phyloP scores from a whole-genome alignment of 2,888 invertebrate species.

The Phlogophora meticulosa region DNA sequence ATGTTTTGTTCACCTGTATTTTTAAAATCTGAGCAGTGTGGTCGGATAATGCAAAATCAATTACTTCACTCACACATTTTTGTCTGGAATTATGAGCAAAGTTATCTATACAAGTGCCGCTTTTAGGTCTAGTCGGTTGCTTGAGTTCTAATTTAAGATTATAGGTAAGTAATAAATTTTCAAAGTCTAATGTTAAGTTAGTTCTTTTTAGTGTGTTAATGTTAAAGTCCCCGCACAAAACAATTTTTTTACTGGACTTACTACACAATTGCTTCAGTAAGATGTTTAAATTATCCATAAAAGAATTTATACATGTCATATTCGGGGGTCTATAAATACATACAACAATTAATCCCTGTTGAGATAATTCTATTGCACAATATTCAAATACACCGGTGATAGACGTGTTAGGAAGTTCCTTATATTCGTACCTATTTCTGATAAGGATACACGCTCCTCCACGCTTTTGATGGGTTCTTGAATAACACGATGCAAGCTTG shows the following conservation, averaged over 20 bases:
- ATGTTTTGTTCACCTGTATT: too few species aligned
- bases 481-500: constrained; percentile 10
- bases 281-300: constrained; percentile 1
- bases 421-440: background rate
- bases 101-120: constrained; percentile 19
- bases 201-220: constrained; percentile 7
- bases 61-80: constrained; percentile 3
- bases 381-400: constrained; percentile 7
- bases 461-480: background rate
- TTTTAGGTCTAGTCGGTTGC: constrained; percentile 6
- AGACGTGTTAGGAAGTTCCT: constrained; percentile 3
- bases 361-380: constrained; percentile 11
- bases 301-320: background rate
- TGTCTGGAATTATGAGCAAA: constrained; percentile 13
- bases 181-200: constrained; percentile 7
- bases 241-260: background rate
- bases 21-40: too few species aligned
- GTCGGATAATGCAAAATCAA: too few species aligned
- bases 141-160: constrained; percentile 5
- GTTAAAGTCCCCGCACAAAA: background rate
- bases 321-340: constrained; percentile 22
- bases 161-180: background rate
- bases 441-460: constrained; percentile 10
- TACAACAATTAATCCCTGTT: constrained; percentile 9
- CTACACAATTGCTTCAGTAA: background rate